phyloP scores from a whole-genome alignment of 2,888 invertebrate species.

The Lobophora halterata region DNA sequence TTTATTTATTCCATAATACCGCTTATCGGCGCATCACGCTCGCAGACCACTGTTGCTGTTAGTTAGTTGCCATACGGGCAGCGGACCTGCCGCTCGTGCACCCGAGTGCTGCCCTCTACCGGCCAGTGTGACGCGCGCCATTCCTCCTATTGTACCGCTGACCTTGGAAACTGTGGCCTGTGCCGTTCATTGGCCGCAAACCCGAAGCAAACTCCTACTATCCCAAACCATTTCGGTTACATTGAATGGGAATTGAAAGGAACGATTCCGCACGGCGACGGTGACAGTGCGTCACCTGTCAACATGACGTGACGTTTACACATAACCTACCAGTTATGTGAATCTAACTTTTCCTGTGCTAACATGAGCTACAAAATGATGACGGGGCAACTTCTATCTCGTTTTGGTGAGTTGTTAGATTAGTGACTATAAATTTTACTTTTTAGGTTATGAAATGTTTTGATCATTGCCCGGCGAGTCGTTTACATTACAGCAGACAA shows the following conservation, averaged over 20 bases:
- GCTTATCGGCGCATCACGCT: slow-evolving; percentile 74
- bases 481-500: slow-evolving; percentile 73
- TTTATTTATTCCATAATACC: slow-evolving; percentile 74
- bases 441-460: slow-evolving; percentile 67
- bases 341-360: slow-evolving; percentile 47
- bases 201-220: slow-evolving; percentile 60
- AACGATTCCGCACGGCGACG: slow-evolving; percentile 39
- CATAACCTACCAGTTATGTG: slow-evolving; percentile 63
- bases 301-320: slow-evolving; percentile 70
- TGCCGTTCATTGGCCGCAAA: slow-evolving; percentile 74
- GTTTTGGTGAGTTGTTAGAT: slow-evolving; percentile 65
- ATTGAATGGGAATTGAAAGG: slow-evolving; percentile 38
- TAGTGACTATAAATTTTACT: too few relatives aligned
- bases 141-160: too few relatives aligned
- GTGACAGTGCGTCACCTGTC: slow-evolving; percentile 67
- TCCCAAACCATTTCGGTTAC: slow-evolving; percentile 61
- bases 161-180: slow-evolving; percentile 67
- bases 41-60: slow-evolving; percentile 46
- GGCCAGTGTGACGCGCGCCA: slow-evolving; percentile 47
- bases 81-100: slow-evolving; percentile 59
- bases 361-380: slow-evolving; percentile 56
- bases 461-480: slow-evolving; percentile 50
- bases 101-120: slow-evolving; percentile 63
- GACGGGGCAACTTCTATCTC: slow-evolving; percentile 51
- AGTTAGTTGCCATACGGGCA: slow-evolving; percentile 76